phyloP scores from a whole-genome alignment of 2,888 invertebrate species.

The Sepioteuthis lessoniana region DNA sequence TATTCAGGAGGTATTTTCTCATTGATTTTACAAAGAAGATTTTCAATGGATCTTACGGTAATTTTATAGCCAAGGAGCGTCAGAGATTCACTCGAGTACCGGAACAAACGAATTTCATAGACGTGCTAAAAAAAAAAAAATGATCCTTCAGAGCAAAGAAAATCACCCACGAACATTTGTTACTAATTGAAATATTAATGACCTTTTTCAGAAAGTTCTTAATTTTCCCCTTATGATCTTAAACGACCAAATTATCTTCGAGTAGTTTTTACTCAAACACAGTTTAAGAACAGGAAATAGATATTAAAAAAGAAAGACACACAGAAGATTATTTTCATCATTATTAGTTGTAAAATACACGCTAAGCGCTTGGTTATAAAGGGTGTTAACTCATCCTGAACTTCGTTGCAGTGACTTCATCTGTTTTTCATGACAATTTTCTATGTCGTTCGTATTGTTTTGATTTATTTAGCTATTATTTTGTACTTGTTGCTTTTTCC shows the following conservation, averaged over 20 bases:
- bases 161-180: not conserved
- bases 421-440: too few species aligned
- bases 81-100: not conserved
- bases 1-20: not conserved
- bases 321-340: constrained; percentile 1
- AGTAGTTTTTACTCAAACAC: not conserved
- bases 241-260: not conserved
- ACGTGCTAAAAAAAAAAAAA: not conserved
- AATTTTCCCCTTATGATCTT: not conserved
- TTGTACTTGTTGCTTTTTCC: too few species aligned
- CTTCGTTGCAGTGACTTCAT: too few species aligned
- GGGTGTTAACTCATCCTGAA: not conserved
- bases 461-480: too few species aligned
- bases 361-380: not conserved
- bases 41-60: not conserved
- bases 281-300: not conserved
- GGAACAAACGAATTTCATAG: not conserved
- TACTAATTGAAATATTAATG: not conserved
- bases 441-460: too few species aligned
- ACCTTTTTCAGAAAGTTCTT: not conserved
- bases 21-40: not conserved
- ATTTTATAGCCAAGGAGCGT: not conserved
- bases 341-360: too few species aligned
- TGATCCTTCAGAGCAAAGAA: too few species aligned
- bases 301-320: not conserved